Conservation (phyloP, 2,888 invertebrate species). For the Hydrotaea diabolus region DNA sequence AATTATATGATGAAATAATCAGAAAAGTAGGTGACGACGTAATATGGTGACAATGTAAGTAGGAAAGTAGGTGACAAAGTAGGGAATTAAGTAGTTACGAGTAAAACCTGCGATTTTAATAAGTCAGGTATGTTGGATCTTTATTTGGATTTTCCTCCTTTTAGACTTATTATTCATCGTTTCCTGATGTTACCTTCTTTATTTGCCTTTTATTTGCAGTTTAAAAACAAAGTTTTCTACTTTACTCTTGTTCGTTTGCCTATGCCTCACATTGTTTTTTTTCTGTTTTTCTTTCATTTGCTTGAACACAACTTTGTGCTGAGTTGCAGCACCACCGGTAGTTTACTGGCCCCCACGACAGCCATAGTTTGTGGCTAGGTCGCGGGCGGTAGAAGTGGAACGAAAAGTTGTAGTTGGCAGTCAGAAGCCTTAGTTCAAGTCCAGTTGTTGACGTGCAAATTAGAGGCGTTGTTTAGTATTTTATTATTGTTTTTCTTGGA, state of each 20-base stretch:
- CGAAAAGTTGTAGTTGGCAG: not conserved
- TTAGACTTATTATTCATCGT: too few relatives aligned
- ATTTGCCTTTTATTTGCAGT: not conserved
- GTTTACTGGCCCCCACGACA: not conserved
- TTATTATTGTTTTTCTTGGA: conserved; percentile 35
- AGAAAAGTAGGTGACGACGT: too few relatives aligned
- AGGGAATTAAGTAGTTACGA: too few relatives aligned
- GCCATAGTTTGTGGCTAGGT: not conserved
- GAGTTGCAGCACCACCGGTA: not conserved
- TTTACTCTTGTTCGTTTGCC: not conserved
- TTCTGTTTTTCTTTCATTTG: not conserved
- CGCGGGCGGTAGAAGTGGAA: not conserved
- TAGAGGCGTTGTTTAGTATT: conserved; percentile 32
- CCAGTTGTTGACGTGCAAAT: conserved; percentile 40
- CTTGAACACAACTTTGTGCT: not conserved
- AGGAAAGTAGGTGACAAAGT: too few relatives aligned
- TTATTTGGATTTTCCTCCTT: too few relatives aligned
- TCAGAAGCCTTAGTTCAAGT: not conserved
- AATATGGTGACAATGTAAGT: too few relatives aligned
- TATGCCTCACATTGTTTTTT: not conserved
- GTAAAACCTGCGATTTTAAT: too few relatives aligned
- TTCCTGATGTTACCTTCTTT: too few relatives aligned
- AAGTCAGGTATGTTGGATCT: too few relatives aligned
- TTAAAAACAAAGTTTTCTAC: conserved; percentile 1
- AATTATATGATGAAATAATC: too few relatives aligned